Conservation (phyloP, 2,797 vertebrate species). For the Ciconia nigra region DNA sequence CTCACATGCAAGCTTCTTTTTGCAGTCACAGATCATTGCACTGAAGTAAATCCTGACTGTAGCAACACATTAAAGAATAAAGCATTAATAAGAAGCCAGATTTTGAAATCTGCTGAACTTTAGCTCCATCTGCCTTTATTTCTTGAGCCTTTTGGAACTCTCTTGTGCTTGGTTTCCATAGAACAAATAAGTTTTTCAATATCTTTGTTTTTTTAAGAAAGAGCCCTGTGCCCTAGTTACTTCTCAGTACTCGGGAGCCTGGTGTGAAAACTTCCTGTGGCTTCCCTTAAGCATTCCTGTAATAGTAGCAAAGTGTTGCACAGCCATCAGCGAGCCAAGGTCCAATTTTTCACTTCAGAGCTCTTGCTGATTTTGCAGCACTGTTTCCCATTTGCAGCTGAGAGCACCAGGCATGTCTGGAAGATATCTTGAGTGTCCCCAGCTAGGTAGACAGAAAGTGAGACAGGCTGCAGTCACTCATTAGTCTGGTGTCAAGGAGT, state of each 20-base stretch:
- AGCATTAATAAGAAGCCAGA: not conserved
- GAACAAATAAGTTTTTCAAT: not conserved
- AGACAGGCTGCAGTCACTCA: not conserved
- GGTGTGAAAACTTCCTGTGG: not conserved
- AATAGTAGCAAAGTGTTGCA: not conserved
- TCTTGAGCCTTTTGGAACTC: not conserved
- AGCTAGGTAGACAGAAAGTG: not conserved
- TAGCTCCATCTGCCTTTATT: not conserved
- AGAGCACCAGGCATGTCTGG: rapidly evolving
- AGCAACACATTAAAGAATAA: not conserved
- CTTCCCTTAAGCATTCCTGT: not conserved
- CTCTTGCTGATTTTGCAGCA: not conserved
- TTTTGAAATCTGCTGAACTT: not conserved
- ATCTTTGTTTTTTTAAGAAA: rapidly evolving
- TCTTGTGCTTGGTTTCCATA: not conserved
- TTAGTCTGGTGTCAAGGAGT: not conserved
- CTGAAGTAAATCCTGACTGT: not conserved
- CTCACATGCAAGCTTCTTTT: rapidly evolving
- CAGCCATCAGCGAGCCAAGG: not conserved
- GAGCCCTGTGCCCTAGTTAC: not conserved
- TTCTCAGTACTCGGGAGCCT: rapidly evolving
- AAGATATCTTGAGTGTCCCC: not conserved
- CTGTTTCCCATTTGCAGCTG: not conserved
- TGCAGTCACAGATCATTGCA: not conserved
- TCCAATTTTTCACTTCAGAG: not conserved